phyloP scores from a whole-genome alignment of 1,140 invertebrate species.

The Cotesia typhae region DNA sequence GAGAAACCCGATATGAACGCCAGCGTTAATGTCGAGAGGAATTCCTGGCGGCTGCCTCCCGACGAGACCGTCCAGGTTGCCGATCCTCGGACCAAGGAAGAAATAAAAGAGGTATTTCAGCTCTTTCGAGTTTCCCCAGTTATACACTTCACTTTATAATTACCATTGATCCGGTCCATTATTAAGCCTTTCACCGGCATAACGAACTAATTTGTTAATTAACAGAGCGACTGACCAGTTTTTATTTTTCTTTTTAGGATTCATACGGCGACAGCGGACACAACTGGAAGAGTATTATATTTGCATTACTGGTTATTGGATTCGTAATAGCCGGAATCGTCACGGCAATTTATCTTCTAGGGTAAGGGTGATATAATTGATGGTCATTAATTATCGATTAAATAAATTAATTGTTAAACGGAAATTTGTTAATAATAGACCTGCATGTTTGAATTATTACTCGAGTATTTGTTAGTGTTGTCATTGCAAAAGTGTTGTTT shows the following conservation, averaged over 20 bases:
- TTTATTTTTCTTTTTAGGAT: conserved; percentile 62
- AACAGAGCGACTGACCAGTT: background rate
- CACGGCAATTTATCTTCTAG: conserved; percentile 84
- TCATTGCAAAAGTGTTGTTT: too few species aligned
- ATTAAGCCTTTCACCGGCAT: background rate
- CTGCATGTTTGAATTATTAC: background rate
- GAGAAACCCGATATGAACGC: conserved; percentile 75
- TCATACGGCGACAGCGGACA: conserved; percentile 78
- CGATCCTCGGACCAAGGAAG: conserved; percentile 82
- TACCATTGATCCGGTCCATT: background rate
- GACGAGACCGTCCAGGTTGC: conserved; percentile 88
- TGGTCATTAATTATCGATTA: background rate
- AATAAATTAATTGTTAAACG: background rate
- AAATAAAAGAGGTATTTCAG: conserved; percentile 62
- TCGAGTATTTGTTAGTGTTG: too few species aligned
- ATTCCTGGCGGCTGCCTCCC: conserved; percentile 85
- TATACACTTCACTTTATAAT: too few species aligned
- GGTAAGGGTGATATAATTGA: conserved; percentile 64
- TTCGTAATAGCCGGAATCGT: conserved; percentile 85
- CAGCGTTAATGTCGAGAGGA: conserved; percentile 82
- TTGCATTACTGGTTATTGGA: conserved; percentile 84
- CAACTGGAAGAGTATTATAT: conserved; percentile 87
- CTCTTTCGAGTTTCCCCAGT: conserved; percentile 1
- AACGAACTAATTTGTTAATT: background rate
- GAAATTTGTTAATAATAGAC: conserved; percentile 3